phyloP scores from a whole-genome alignment of 2,113 vertebrate species.

The Chunga burmeisteri region DNA sequence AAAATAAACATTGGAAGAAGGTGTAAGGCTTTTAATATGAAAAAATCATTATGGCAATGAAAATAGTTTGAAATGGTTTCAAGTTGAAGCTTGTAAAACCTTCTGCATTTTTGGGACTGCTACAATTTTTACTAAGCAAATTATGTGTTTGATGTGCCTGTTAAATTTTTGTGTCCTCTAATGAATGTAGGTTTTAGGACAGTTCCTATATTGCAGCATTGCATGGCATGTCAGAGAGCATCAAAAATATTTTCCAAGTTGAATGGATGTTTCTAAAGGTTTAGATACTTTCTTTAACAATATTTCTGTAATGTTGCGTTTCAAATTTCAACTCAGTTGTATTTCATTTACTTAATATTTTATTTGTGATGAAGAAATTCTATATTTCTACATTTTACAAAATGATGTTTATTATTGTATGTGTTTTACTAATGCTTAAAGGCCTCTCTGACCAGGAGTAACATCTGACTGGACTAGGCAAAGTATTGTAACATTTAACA shows the following conservation, averaged over 20 bases:
- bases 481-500: not conserved
- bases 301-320: not conserved
- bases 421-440: not conserved
- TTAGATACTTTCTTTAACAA: not conserved
- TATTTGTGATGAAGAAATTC: not conserved
- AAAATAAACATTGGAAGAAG: slow-evolving; percentile 2
- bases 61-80: slow-evolving; percentile 1
- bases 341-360: not conserved
- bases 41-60: not conserved
- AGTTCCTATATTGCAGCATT: not conserved
- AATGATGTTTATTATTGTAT: not conserved
- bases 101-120: not conserved
- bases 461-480: not conserved
- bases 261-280: not conserved
- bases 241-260: not conserved
- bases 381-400: not conserved
- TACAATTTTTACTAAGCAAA: not conserved
- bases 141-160: not conserved
- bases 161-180: not conserved
- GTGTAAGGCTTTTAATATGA: not conserved
- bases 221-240: not conserved
- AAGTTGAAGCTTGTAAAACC: not conserved
- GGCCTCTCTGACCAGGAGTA: not conserved
- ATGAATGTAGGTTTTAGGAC: not conserved
- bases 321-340: not conserved